Percentiles rank a stretch among this genome's conserved stretches.
phyloP scores from a whole-genome alignment of 2,113 vertebrate species.

The Diadophis punctatus region DNA sequence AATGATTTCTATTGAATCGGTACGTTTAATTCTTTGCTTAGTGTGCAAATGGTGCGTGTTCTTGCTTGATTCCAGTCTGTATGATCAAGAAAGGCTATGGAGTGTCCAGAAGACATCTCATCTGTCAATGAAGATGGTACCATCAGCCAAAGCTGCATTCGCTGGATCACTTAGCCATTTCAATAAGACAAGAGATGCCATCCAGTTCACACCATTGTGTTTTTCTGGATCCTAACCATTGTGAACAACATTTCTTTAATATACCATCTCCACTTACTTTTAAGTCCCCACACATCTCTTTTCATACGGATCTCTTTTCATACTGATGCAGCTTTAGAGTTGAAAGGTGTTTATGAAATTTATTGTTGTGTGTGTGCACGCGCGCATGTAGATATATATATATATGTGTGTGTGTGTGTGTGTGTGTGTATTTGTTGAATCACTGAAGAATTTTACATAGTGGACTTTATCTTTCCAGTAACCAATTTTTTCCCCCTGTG shows the following conservation, averaged over 20 bases:
- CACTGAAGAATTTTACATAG: conserved; percentile 60
- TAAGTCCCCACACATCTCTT: not conserved
- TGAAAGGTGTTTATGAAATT: conserved; percentile 1
- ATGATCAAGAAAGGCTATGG: not conserved
- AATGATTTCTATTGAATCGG: not conserved
- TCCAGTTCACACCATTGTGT: not conserved
- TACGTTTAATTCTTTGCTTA: not conserved
- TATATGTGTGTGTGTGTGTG: conserved; percentile 6
- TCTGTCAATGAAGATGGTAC: not conserved
- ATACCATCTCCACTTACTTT: not conserved
- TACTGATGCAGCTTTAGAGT: not conserved
- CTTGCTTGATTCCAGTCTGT: not conserved
- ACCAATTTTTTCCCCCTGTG: conserved; percentile 65
- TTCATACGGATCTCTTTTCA: conserved; percentile 33
- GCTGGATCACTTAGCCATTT: not conserved
- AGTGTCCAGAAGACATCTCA: not conserved
- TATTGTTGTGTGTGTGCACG: conserved; percentile 25
- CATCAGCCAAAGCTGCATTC: not conserved
- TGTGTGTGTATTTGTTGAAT: conserved; percentile 45
- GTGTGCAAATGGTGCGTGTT: not conserved
- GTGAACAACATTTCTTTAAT: not conserved
- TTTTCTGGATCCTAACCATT: not conserved
- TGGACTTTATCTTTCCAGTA: conserved; percentile 69
- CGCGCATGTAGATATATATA: conserved; percentile 33
- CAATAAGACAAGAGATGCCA: not conserved